These are phyloP conservation scores for Micromesistius poutassou DNA, from an alignment of 2,797 vertebrate species.

Conservation along the genomic window DNA sequence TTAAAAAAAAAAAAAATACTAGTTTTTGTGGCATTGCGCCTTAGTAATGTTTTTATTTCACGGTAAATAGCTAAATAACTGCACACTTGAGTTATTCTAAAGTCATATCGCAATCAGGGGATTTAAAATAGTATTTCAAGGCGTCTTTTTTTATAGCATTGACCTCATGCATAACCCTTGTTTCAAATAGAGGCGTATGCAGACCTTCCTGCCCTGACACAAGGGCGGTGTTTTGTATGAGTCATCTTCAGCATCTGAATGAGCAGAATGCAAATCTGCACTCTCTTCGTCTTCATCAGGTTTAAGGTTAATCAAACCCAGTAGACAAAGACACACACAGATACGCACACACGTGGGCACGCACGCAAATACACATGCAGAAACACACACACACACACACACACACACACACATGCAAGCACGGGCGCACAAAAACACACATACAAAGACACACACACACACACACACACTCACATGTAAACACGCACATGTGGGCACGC, in stretches of 20 bases:
- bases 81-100: neutral
- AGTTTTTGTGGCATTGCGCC: neutral
- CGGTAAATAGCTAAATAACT: neutral
- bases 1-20: neutral
- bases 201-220: neutral
- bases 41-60: neutral
- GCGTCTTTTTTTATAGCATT: neutral
- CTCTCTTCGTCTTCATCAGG: neutral
- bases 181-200: neutral
- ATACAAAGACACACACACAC: no score
- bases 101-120: neutral
- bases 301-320: slow-evolving; percentile 4
- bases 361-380: neutral
- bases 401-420: no score
- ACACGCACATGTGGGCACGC: neutral
- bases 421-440: no score
- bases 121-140: neutral
- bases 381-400: no score
- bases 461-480: no score
- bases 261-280: neutral
- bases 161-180: neutral
- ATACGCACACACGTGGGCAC: neutral
- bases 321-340: slow-evolving; percentile 12
- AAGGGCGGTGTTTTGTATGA: neutral
- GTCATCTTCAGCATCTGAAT: neutral